A percentile compares a stretch with the other conserved stretches of the same genome.
Evolutionary conservation across 2,113 vertebrate species (phyloP).

Genomic region (Syngnathus typhle): DNA sequence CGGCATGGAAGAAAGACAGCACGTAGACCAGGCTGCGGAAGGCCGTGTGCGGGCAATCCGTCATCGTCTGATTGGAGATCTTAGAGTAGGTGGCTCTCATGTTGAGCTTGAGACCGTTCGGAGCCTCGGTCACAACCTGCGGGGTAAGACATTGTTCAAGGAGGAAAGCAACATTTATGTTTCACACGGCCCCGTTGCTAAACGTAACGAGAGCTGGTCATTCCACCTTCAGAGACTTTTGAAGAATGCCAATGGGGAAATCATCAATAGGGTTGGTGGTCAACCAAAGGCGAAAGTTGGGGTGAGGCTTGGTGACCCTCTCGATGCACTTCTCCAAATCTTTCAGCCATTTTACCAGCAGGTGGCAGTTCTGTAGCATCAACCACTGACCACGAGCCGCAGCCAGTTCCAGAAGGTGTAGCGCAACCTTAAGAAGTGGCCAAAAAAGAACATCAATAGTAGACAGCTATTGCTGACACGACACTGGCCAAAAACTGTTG

Average conservation of each 20-base stretch:
- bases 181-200: neutral
- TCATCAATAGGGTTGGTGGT: slow-evolving; percentile 87
- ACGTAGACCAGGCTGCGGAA: slow-evolving; percentile 86
- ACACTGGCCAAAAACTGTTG: neutral
- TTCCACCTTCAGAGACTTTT: slow-evolving; percentile 88
- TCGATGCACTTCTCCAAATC: slow-evolving; percentile 88
- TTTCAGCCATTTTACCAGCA: slow-evolving; percentile 87
- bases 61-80: slow-evolving; percentile 75
- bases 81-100: slow-evolving; percentile 90
- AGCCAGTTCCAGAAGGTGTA: slow-evolving; percentile 80
- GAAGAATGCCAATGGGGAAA: slow-evolving; percentile 90
- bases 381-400: slow-evolving; percentile 84
- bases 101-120: slow-evolving; percentile 91
- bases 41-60: slow-evolving; percentile 77
- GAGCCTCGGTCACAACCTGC: slow-evolving; percentile 92
- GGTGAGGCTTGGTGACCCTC: slow-evolving; percentile 78
- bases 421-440: slow-evolving; percentile 71
- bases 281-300: slow-evolving; percentile 91
- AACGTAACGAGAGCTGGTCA: slow-evolving; percentile 5
- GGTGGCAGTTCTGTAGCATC: slow-evolving; percentile 95
- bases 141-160: neutral
- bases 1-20: slow-evolving; percentile 91
- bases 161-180: neutral
- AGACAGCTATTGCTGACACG: neutral
- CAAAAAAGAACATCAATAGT: neutral